Conservation (phyloP, 1,140 invertebrate species). For the Holcopasites calliopsidis region DNA sequence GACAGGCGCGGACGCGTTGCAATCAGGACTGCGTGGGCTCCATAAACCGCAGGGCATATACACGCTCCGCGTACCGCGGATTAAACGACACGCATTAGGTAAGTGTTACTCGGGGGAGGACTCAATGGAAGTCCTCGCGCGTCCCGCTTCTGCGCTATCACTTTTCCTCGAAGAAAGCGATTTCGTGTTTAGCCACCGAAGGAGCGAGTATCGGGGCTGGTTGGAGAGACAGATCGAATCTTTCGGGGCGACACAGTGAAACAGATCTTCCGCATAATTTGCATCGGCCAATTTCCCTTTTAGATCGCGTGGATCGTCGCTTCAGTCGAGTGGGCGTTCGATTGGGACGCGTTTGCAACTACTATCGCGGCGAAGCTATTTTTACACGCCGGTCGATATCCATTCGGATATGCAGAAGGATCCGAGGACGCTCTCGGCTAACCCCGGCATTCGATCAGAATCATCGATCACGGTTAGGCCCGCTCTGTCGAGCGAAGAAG, state of each 20-base stretch:
- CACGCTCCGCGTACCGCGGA: slow-evolving; percentile 6
- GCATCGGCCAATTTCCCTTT: too few species aligned
- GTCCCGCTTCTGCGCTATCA: slow-evolving; percentile 29
- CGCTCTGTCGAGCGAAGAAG: too few species aligned
- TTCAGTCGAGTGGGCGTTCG: too few species aligned
- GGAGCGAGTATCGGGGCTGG: too few species aligned
- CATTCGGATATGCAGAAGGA: slow-evolving; percentile 3
- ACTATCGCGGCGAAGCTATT: too few species aligned
- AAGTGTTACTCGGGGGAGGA: slow-evolving; percentile 47
- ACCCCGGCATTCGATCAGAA: slow-evolving; percentile 28
- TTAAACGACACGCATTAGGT: slow-evolving; percentile 46
- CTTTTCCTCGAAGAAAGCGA: slow-evolving; percentile 46
- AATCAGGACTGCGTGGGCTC: slow-evolving; percentile 5
- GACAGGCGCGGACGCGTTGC: neutral
- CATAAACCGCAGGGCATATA: slow-evolving; percentile 4
- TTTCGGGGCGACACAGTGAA: too few species aligned
- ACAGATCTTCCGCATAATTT: too few species aligned
- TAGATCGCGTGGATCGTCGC: too few species aligned
- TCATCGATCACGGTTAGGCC: neutral
- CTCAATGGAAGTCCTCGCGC: slow-evolving; percentile 29
- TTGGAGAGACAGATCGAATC: too few species aligned
- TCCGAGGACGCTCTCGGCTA: slow-evolving; percentile 13
- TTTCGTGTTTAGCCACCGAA: neutral
- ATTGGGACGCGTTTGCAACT: too few species aligned
- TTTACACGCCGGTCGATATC: too few species aligned